Evolutionary conservation across 2,888 invertebrate species (phyloP).

Genomic region (Coelinius sp.): DNA sequence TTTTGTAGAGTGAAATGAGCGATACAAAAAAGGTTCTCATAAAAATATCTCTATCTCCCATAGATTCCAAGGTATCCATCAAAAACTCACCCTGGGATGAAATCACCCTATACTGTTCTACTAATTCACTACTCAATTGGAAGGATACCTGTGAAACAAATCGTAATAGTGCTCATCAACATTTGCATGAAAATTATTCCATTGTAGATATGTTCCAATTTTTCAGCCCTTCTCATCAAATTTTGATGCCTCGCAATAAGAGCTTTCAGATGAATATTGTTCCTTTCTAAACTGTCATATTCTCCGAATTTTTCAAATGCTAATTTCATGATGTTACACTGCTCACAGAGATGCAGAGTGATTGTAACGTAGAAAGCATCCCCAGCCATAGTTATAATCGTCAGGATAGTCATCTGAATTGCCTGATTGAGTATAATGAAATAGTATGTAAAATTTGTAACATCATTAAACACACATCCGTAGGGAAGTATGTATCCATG

Average conservation of each 20-base stretch:
- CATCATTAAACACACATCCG: constrained; percentile 46
- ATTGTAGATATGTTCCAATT: constrained; percentile 47
- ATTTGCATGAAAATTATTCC: constrained; percentile 50
- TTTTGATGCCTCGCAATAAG: constrained; percentile 47
- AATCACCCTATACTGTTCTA: no score
- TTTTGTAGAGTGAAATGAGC: no score
- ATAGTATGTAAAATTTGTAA: constrained; percentile 41
- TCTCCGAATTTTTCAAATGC: constrained; percentile 42
- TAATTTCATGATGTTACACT: constrained; percentile 52
- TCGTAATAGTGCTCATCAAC: constrained; percentile 46
- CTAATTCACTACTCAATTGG: no score
- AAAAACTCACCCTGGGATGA: no score
- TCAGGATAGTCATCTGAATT: constrained; percentile 44
- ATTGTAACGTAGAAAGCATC: constrained; percentile 50
- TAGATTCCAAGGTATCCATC: no score
- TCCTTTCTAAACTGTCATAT: constrained; percentile 22
- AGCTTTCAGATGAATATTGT: constrained; percentile 34
- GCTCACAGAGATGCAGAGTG: constrained; percentile 54
- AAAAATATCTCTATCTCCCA: no score
- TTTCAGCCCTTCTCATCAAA: constrained; percentile 43
- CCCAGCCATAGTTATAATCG: constrained; percentile 46
- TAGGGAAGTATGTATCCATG: constrained; percentile 46
- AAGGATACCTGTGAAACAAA: constrained; percentile 49
- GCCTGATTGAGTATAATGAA: constrained; percentile 36
- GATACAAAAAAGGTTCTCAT: no score